Conservation (phyloP, 1,140 invertebrate genomes). For the Homarus americanus region DNA sequence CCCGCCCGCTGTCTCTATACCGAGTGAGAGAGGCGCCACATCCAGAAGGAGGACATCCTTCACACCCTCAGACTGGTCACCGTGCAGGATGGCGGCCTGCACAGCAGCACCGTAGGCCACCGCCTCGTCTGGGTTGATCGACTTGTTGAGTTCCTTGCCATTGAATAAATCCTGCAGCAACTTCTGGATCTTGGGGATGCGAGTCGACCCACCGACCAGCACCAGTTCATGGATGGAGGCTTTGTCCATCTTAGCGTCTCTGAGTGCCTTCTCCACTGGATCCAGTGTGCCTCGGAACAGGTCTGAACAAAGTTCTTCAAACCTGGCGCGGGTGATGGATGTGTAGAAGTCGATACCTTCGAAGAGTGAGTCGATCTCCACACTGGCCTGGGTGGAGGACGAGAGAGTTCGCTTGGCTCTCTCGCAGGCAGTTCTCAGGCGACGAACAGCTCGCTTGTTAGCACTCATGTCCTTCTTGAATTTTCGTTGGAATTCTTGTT, state of each 20-base stretch:
- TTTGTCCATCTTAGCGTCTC: constrained; percentile 36
- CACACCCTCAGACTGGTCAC: constrained; percentile 48
- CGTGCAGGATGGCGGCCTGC: constrained; percentile 26
- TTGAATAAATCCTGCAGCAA: constrained; percentile 43
- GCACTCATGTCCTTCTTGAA: constrained; percentile 37
- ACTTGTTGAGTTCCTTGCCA: constrained; percentile 49
- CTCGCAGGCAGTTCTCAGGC: constrained; percentile 43
- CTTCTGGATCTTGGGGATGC: constrained; percentile 49
- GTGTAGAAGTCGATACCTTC: constrained; percentile 49
- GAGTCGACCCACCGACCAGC: constrained; percentile 32
- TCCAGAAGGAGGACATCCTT: constrained; percentile 54
- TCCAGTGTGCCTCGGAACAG: constrained; percentile 48
- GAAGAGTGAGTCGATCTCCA: constrained; percentile 35
- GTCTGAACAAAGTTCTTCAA: constrained; percentile 49
- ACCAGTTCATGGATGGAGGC: constrained; percentile 34
- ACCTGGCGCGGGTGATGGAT: constrained; percentile 33
- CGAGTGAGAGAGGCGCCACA: constrained; percentile 38
- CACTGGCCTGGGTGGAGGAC: constrained; percentile 44
- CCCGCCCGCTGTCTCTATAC: constrained; percentile 29
- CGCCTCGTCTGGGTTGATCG: constrained; percentile 39
- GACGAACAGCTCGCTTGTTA: constrained; percentile 35
- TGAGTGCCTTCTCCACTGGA: constrained; percentile 35
- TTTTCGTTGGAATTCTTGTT: constrained; percentile 41
- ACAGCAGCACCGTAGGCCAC: constrained; percentile 46
- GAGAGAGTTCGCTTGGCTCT: constrained; percentile 43